Conservation (phyloP, 2,113 vertebrate genomes). For the Alaudala cheleensis region DNA sequence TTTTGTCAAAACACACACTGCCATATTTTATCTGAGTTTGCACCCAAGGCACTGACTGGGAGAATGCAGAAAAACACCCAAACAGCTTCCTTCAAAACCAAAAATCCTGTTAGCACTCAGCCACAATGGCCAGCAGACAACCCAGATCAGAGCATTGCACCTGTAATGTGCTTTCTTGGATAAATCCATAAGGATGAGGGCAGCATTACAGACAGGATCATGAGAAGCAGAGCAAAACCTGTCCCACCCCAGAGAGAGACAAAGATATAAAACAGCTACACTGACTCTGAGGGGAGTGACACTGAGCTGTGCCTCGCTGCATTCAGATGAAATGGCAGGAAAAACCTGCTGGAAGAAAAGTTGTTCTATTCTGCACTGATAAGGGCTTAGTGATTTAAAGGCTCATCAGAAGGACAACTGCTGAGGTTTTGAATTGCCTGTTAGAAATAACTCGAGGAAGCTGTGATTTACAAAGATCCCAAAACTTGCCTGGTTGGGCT, state of each 20-base stretch:
- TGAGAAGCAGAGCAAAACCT: neutral
- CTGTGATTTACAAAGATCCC: neutral
- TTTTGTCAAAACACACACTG: neutral
- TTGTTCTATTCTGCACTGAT: neutral
- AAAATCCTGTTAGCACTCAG: neutral
- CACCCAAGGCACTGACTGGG: neutral
- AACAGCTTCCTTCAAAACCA: neutral
- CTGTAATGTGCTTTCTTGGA: neutral
- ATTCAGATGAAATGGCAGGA: neutral
- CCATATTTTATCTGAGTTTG: neutral
- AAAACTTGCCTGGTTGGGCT: neutral
- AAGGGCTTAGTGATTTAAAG: conserved; percentile 11
- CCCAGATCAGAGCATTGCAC: neutral
- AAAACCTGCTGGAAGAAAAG: neutral
- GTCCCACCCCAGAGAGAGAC: neutral
- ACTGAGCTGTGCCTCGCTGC: neutral
- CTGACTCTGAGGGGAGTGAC: neutral
- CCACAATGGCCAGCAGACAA: neutral
- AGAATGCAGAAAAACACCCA: neutral
- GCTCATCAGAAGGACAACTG: neutral
- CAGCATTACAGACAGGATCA: neutral
- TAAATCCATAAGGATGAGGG: neutral
- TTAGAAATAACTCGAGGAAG: neutral
- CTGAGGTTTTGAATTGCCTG: neutral
- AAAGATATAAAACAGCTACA: rapidly evolving